Conservation (phyloP, 2,113 vertebrate genomes). For the Okapia johnstoni region DNA sequence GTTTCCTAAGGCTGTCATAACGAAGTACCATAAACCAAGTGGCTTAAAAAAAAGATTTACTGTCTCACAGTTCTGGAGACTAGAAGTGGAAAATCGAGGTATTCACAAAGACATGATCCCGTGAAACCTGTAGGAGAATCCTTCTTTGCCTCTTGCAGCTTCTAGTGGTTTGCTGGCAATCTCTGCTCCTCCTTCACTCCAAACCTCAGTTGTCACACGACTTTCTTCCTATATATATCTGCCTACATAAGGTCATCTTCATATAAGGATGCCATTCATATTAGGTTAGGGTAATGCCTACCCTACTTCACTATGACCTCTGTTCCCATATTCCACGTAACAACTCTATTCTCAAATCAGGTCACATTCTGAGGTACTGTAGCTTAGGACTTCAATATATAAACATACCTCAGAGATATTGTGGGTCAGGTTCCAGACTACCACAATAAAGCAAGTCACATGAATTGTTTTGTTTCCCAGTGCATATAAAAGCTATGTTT, state of each 20-base stretch:
- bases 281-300: background rate
- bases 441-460: background rate
- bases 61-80: background rate
- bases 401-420: background rate
- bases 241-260: background rate
- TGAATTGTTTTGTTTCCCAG: background rate
- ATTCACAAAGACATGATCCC: background rate
- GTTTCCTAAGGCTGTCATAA: background rate
- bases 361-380: background rate
- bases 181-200: background rate
- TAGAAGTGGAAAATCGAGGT: background rate
- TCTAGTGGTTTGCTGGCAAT: background rate
- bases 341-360: background rate
- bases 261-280: background rate
- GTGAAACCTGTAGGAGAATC: background rate
- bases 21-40: background rate
- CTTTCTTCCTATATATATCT: background rate
- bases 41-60: background rate
- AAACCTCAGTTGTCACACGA: background rate
- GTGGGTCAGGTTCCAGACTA: background rate
- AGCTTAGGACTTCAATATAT: background rate
- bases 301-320: background rate
- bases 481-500: background rate
- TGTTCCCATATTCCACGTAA: no score
- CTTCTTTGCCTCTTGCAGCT: background rate